Evolutionary conservation across 1,140 invertebrate species (phyloP).

Genomic region (Zaprionus africanus): DNA sequence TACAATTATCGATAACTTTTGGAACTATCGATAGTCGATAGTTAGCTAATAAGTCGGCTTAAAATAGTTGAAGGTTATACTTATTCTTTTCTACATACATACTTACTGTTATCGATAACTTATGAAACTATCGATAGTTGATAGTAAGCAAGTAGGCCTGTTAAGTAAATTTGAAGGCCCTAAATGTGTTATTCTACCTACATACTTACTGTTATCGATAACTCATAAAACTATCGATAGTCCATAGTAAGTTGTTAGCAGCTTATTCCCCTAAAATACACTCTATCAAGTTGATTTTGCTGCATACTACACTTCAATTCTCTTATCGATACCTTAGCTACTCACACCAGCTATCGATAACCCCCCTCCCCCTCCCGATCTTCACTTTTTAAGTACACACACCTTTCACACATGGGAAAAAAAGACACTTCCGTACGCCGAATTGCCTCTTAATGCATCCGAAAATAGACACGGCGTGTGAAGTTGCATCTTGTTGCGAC

Average conservation of each 20-base stretch:
- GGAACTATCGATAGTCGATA: neutral
- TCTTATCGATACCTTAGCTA: no score
- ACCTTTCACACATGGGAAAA: neutral
- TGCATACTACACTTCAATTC: no score
- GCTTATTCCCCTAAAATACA: no score
- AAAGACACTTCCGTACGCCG: conserved; percentile 16
- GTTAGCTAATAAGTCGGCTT: no score
- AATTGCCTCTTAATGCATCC: neutral
- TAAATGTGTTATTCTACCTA: no score
- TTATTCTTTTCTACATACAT: neutral
- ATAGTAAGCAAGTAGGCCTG: neutral
- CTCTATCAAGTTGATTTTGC: no score
- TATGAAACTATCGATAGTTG: neutral
- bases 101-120: neutral
- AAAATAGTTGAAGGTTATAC: no score
- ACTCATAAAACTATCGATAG: no score
- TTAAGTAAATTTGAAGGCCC: rapidly evolving
- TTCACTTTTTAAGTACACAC: neutral
- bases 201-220: no score
- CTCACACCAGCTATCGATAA: no score
- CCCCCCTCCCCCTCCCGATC: no score
- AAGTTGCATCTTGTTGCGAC: conserved; percentile 41
- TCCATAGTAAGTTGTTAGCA: no score
- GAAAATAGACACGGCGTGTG: conserved; percentile 47
- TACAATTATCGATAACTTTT: conserved; percentile 4